Conservation (phyloP, 2,888 invertebrate genomes). For the Resseliella maxima region DNA sequence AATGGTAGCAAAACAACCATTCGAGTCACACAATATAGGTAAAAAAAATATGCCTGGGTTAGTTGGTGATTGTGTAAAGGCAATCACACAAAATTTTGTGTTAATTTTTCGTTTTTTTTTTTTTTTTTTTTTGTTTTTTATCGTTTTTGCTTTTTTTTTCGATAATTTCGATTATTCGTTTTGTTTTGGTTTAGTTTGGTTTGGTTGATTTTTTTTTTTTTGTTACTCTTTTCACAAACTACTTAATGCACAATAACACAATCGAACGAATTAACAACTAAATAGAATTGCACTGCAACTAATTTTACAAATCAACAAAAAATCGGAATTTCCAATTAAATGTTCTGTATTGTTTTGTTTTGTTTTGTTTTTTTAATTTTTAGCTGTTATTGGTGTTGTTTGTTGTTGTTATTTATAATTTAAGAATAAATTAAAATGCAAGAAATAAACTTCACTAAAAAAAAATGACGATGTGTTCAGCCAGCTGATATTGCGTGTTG, state of each 20-base stretch:
- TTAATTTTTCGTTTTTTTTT: not conserved
- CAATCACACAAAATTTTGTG: not conserved
- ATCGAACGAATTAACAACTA: too few species aligned
- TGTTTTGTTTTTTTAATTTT: not conserved
- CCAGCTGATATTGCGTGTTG: slow-evolving; percentile 55
- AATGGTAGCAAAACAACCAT: not conserved
- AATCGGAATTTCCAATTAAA: not conserved
- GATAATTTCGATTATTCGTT: too few species aligned
- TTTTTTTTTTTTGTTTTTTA: not conserved
- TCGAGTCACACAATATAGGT: not conserved
- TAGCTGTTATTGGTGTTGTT: not conserved
- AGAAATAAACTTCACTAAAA: slow-evolving; percentile 35
- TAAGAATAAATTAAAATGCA: not conserved
- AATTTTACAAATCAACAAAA: too few species aligned
- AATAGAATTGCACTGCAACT: too few species aligned
- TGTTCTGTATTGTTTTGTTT: too few species aligned
- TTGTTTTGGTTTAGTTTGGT: too few species aligned
- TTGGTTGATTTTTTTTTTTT: too few species aligned
- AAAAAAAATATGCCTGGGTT: not conserved
- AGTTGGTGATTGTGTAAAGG: not conserved
- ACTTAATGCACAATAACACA: too few species aligned
- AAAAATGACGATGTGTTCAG: slow-evolving; percentile 33
- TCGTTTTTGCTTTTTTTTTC: too few species aligned
- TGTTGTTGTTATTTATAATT: not conserved
- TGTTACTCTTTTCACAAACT: too few species aligned